Conservation (phyloP, 1,140 invertebrate genomes). For the Tetramorium simillimum region DNA sequence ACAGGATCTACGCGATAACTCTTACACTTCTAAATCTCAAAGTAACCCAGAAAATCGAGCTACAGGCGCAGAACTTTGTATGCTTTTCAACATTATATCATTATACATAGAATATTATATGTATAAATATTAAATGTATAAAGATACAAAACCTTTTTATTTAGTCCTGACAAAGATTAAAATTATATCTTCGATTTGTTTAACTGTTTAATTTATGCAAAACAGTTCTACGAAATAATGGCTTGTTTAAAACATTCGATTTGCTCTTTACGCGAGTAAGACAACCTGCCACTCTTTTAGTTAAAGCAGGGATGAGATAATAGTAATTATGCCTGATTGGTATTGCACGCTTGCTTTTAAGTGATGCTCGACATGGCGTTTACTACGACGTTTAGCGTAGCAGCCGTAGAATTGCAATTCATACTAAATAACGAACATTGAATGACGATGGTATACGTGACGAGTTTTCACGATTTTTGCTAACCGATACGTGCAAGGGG, state of each 20-base stretch:
- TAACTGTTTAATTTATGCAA: neutral
- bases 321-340: constrained; percentile 24
- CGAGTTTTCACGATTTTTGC: neutral
- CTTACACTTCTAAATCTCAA: neutral
- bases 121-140: neutral
- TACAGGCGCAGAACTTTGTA: neutral
- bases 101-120: neutral
- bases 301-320: constrained; percentile 27
- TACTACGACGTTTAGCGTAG: constrained; percentile 19
- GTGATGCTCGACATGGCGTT: constrained; percentile 14
- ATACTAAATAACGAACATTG: constrained; percentile 41
- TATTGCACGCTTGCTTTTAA: constrained; percentile 29
- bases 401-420: constrained; percentile 29
- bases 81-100: neutral
- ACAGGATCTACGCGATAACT: neutral
- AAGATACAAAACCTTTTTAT: neutral
- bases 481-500: neutral
- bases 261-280: neutral
- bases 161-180: neutral
- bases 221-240: neutral
- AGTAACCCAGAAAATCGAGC: constrained; percentile 21
- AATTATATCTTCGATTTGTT: neutral
- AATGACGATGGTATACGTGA: constrained; percentile 16
- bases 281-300: neutral
- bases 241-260: neutral